These are phyloP conservation scores for Lerema accius DNA, from an alignment of 1,140 invertebrate genomes.

Conservation along the genomic window DNA sequence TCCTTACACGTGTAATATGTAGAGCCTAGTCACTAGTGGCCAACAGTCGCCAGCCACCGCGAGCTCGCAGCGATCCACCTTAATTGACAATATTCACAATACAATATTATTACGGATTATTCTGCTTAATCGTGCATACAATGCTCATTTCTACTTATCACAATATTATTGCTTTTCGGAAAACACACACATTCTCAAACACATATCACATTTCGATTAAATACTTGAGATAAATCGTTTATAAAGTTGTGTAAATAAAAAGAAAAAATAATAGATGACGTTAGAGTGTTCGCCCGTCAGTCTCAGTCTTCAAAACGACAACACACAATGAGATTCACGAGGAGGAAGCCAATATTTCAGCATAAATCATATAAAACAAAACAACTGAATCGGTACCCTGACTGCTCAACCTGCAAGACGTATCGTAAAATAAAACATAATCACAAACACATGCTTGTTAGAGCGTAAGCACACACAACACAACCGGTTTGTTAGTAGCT, in stretches of 20 bases:
- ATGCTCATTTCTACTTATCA: constrained; percentile 73
- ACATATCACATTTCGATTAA: constrained; percentile 75
- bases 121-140: constrained; percentile 59
- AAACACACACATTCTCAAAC: constrained; percentile 71
- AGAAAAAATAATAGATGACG: constrained; percentile 54
- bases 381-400: constrained; percentile 47
- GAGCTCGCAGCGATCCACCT: constrained; percentile 41
- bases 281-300: constrained; percentile 52
- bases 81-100: constrained; percentile 75
- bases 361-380: constrained; percentile 76
- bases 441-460: constrained; percentile 81
- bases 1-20: constrained; percentile 13
- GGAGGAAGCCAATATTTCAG: constrained; percentile 72
- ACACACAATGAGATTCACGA: constrained; percentile 36
- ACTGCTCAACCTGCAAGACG: constrained; percentile 42
- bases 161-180: constrained; percentile 80
- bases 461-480: constrained; percentile 80
- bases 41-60: constrained; percentile 21
- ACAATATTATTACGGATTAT: constrained; percentile 59
- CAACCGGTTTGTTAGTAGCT: constrained; percentile 81
- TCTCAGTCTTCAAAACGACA: constrained; percentile 54
- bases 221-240: constrained; percentile 42
- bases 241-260: constrained; percentile 42
- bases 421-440: constrained; percentile 56
- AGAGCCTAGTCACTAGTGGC: constrained; percentile 7